Conservation (phyloP, 2,888 invertebrate genomes). For the Nephrotoma appendiculata region DNA sequence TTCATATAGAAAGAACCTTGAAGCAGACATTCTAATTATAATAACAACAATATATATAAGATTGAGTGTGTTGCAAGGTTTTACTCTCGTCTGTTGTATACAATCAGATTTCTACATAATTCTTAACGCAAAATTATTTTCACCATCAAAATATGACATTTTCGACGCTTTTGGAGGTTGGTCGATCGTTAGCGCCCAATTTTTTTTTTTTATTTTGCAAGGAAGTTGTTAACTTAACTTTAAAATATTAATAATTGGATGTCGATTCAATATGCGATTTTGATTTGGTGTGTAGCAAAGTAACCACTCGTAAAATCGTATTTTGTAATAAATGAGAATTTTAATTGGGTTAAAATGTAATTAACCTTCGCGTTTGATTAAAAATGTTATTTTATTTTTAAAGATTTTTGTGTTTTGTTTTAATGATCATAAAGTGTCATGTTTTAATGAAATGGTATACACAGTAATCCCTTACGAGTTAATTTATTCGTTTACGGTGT, state of each 20-base stretch:
- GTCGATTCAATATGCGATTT: background rate
- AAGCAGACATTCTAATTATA: background rate
- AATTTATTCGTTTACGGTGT: background rate
- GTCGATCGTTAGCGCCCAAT: background rate
- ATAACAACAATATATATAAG: background rate
- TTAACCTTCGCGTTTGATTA: background rate
- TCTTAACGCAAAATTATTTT: background rate
- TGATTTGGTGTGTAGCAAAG: background rate
- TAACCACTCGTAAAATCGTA: background rate
- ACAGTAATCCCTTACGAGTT: background rate
- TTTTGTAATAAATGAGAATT: background rate
- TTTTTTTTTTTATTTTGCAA: background rate
- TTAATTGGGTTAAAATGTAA: background rate
- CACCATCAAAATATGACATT: background rate
- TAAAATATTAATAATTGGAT: background rate
- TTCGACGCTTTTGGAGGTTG: background rate
- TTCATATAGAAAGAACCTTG: background rate
- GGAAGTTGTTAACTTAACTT: background rate
- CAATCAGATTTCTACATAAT: background rate
- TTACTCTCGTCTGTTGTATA: background rate
- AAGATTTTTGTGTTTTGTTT: background rate
- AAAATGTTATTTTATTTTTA: background rate
- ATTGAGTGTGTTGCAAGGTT: background rate
- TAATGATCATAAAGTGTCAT: background rate
- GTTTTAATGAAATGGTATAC: background rate